Percentiles rank a stretch among this genome's conserved stretches.
Evolutionary conservation across 2,113 vertebrate genomes (phyloP).

Genomic region (Sminthopsis crassicaudata): DNA sequence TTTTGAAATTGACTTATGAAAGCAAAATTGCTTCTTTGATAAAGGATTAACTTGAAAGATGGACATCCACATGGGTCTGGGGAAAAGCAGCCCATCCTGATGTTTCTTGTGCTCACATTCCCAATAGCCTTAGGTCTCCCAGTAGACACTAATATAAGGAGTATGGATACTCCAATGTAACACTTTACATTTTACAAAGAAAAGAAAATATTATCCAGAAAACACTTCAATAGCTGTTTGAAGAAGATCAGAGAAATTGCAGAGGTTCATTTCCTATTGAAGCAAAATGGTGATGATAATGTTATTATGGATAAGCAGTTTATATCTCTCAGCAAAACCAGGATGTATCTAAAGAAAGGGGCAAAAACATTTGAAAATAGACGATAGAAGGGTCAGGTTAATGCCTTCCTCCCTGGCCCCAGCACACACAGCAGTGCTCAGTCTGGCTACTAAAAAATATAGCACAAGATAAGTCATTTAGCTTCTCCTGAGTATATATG

Average conservation of each 20-base stretch:
- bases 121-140: not conserved
- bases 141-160: not conserved
- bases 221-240: constrained; percentile 46
- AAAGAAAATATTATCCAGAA: constrained; percentile 57
- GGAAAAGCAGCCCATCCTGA: not conserved
- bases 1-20: not conserved
- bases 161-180: not conserved
- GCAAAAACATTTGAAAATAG: constrained; percentile 2
- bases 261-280: constrained; percentile 68
- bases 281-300: constrained; percentile 78
- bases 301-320: constrained; percentile 65
- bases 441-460: not conserved
- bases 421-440: not conserved
- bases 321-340: constrained; percentile 19
- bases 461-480: not conserved
- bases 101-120: not conserved
- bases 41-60: constrained; percentile 26
- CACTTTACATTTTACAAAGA: constrained; percentile 19
- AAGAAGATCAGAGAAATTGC: constrained; percentile 55
- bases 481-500: not conserved
- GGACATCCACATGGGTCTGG: not conserved
- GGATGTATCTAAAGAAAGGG: constrained; percentile 41
- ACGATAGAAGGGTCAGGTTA: not conserved
- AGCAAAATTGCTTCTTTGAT: not conserved
- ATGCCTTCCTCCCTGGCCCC: not conserved